Base-by-base conservation (phyloP, 2,113 vertebrate genomes). In the Cephalopterus ornatus region DNA sequence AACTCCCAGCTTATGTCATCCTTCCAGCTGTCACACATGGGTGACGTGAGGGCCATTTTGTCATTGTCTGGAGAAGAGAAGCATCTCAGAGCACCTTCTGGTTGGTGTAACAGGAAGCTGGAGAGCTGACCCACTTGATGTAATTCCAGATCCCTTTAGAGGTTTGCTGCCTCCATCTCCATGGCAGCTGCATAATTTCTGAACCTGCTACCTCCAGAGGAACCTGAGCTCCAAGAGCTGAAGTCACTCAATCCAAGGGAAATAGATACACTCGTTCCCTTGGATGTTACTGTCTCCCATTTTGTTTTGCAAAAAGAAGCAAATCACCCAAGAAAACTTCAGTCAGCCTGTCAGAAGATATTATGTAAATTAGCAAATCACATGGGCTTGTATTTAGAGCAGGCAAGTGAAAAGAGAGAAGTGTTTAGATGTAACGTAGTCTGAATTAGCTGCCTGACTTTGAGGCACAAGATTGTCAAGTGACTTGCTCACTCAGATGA, bases 261-360 rank as follows among this genome's bases (percentile, higher is more conserved):
- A 83, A 74, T 37, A 86, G 79, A 77, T 44, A 5, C 8, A 3
- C 37, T 78, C 1, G 0, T 84, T 91, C 58, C 66, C 71, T 81
- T 85, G 93, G 44, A 50, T 91, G 89, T 86, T 93, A 41, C 77
- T 65, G n/a, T 37, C 83, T 92, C 91, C 95, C 96, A 89, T 78
- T 96, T 81, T 93, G 86, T 93, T 87, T 91, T 74, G 86, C 62
- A 86, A 84, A 94, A 86, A 86, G 83, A 93, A 95, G 86, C 80
- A 92, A 87, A 96, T 90, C 96, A 88, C 80, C 80, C 73, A 81
- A 91, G 93, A 93, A 91, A 83, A 87, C 88, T 96, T 96, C 83
- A 96, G 80, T 62, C 83, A 73, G 76, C 76, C 82, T 96, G 92
- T 93, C 93, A 94, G 86, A 86, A 91, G 73, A 50, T 76, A 89